phyloP scores from a whole-genome alignment of 2,113 vertebrate genomes.

The Scatophagus argus region DNA sequence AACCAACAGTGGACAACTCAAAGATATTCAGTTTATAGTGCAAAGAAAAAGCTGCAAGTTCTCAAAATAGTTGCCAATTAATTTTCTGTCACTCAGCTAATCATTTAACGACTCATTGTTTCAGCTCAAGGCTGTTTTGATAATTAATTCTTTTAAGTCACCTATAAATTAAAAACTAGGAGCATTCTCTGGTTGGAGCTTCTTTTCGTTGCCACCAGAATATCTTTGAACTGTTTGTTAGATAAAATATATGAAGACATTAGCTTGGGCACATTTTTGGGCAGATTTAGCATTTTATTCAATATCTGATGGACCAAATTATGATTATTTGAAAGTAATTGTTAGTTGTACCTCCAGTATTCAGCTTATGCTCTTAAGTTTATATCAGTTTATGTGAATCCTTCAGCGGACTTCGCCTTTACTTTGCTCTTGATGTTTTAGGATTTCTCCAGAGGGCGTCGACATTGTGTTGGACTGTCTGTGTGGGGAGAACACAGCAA shows the following conservation, averaged over 20 bases:
- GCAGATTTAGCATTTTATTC: background rate
- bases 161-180: background rate
- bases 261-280: background rate
- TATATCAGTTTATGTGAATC: background rate
- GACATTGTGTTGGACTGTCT: slow-evolving; percentile 97
- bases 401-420: background rate
- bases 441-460: slow-evolving; percentile 95
- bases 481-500: slow-evolving; percentile 97
- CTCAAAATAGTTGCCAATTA: too few relatives aligned
- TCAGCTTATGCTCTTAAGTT: too few relatives aligned
- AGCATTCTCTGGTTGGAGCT: background rate
- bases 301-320: background rate
- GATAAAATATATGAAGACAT: background rate
- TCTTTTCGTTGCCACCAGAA: background rate
- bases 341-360: background rate
- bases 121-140: background rate
- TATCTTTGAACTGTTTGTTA: background rate
- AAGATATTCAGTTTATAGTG: too few relatives aligned
- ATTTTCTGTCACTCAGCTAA: too few relatives aligned
- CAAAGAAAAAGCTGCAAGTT: background rate
- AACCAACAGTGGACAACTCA: background rate
- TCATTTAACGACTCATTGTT: background rate
- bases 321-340: background rate
- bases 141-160: background rate
- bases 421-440: slow-evolving; percentile 69